Evolutionary conservation across 2,888 invertebrate genomes (phyloP).

Genomic region (Perizoma flavofasciatum): DNA sequence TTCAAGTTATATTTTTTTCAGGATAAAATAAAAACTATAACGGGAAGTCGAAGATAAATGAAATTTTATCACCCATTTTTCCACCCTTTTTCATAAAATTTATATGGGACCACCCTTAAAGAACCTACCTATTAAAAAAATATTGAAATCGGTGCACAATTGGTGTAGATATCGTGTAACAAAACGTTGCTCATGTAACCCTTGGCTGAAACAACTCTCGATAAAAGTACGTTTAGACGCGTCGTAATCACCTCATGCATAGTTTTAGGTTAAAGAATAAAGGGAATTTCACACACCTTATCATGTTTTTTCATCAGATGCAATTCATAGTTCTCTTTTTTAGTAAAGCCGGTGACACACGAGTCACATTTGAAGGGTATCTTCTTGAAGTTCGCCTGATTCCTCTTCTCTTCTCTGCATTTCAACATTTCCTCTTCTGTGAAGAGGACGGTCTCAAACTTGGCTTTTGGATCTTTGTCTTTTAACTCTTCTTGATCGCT

Average conservation of each 20-base stretch:
- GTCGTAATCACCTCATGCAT: too few species aligned
- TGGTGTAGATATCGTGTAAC: too few species aligned
- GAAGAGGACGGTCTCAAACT: constrained; percentile 49
- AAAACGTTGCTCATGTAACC: too few species aligned
- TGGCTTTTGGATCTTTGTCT: constrained; percentile 32
- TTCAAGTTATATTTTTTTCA: too few species aligned
- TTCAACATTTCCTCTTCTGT: constrained; percentile 58
- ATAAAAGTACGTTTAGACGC: too few species aligned
- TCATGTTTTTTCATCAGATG: constrained; percentile 57
- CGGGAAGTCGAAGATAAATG: too few species aligned
- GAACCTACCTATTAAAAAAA: too few species aligned
- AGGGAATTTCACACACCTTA: constrained; percentile 41
- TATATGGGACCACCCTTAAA: too few species aligned
- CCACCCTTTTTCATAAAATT: too few species aligned
- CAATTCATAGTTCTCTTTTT: constrained; percentile 48
- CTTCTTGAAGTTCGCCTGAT: constrained; percentile 64
- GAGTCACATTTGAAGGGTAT: constrained; percentile 63
- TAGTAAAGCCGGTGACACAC: constrained; percentile 63
- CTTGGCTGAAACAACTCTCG: too few species aligned
- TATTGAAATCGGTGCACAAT: too few species aligned
- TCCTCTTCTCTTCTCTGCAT: constrained; percentile 57
- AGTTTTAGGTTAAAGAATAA: background rate
- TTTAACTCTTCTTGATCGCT: constrained; percentile 14
- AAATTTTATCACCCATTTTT: too few species aligned
- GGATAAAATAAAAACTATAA: constrained; percentile 12